These are phyloP conservation scores for Morpho achilles DNA, from an alignment of 2,888 invertebrate genomes.

Conservation along the genomic window DNA sequence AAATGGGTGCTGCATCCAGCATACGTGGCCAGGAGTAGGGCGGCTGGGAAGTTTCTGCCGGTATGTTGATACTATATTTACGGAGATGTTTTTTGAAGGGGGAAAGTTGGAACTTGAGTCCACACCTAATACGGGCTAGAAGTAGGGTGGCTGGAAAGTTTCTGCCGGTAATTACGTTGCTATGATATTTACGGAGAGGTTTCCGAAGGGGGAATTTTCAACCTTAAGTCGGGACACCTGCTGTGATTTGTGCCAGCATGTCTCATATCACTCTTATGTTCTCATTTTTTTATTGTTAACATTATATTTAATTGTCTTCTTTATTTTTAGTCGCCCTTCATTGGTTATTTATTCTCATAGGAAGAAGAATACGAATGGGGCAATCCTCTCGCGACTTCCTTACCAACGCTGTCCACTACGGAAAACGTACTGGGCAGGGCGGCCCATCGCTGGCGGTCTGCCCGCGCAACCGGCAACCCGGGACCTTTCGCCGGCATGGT, in stretches of 20 bases:
- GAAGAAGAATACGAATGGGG: constrained; percentile 94
- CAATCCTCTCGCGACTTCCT: constrained; percentile 81
- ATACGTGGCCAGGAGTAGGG: constrained; percentile 85
- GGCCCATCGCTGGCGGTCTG: constrained; percentile 84
- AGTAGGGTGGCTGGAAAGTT: constrained; percentile 81
- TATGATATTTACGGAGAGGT: constrained; percentile 66
- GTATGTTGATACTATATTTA: constrained; percentile 67
- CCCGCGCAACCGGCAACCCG: constrained; percentile 63
- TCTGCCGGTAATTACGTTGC: constrained; percentile 72
- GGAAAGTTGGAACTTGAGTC: constrained; percentile 51
- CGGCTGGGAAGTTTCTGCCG: constrained; percentile 80
- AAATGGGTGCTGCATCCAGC: constrained; percentile 92
- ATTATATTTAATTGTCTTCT: too few species aligned
- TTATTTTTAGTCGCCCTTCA: too few species aligned
- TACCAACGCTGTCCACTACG: constrained; percentile 61
- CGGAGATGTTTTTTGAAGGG: constrained; percentile 80
- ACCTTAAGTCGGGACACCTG: constrained; percentile 84
- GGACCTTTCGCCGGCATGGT: constrained; percentile 74
- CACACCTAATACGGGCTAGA: constrained; percentile 85
- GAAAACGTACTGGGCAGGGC: constrained; percentile 78
- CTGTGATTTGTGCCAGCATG: constrained; percentile 85
- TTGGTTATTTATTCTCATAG: constrained; percentile 58
- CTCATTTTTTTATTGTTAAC: too few species aligned
- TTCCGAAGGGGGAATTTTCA: constrained; percentile 64
- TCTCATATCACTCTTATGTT: too few species aligned